Evolutionary conservation across 2,888 invertebrate genomes (phyloP).

Genomic region (Zonitis immaculata): DNA sequence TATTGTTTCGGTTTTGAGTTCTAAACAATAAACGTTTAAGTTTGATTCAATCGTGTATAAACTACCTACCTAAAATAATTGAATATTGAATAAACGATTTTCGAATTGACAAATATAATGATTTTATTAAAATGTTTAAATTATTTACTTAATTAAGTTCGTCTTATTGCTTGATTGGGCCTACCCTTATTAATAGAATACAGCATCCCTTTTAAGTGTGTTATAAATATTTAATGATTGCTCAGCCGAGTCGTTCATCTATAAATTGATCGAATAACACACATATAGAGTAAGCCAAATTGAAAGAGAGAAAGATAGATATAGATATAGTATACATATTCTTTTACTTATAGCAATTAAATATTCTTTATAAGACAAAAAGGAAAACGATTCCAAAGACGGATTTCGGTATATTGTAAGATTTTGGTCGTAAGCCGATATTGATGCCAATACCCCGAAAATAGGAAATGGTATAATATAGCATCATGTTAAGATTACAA

Average conservation of each 20-base stretch:
- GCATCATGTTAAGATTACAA: slow-evolving; percentile 29
- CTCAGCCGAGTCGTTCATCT: slow-evolving; percentile 23
- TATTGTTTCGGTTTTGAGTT: too few relatives aligned
- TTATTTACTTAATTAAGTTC: slow-evolving; percentile 16
- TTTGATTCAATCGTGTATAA: too few relatives aligned
- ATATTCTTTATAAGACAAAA: background rate
- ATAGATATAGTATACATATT: background rate
- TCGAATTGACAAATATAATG: too few relatives aligned
- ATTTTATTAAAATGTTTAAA: slow-evolving; percentile 9
- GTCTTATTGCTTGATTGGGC: slow-evolving; percentile 23
- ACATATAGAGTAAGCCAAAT: too few relatives aligned
- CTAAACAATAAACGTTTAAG: too few relatives aligned
- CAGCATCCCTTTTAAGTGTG: slow-evolving; percentile 49
- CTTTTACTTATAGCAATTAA: background rate
- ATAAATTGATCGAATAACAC: slow-evolving; percentile 16
- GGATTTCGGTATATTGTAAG: background rate
- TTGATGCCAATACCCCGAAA: too few relatives aligned
- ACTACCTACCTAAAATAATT: too few relatives aligned
- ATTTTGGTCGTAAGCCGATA: background rate
- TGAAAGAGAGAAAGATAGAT: background rate
- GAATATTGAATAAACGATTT: too few relatives aligned
- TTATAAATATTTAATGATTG: slow-evolving; percentile 47
- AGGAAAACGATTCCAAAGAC: background rate
- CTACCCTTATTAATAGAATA: slow-evolving; percentile 31
- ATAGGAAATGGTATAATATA: too few relatives aligned